phyloP scores from a whole-genome alignment of 2,888 invertebrate genomes.

The Crossocerus cetratus region DNA sequence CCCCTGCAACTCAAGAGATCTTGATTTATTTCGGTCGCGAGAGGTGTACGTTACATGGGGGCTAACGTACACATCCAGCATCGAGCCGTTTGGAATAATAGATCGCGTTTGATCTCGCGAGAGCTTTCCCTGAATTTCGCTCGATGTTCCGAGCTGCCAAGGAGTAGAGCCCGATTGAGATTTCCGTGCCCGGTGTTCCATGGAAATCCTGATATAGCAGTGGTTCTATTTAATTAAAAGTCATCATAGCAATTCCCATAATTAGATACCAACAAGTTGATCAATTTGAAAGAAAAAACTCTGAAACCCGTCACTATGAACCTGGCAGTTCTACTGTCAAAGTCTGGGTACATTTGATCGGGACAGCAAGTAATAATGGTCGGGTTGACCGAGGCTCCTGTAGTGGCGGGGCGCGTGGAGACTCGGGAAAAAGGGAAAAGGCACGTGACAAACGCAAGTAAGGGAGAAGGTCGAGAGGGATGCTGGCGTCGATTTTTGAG shows the following conservation, averaged over 20 bases:
- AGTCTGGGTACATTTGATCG: too few relatives aligned
- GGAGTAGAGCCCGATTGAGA: neutral
- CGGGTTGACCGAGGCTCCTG: neutral
- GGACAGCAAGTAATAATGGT: neutral
- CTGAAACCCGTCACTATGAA: too few relatives aligned
- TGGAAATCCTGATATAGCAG: too few relatives aligned
- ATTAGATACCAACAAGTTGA: too few relatives aligned
- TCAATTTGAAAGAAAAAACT: too few relatives aligned
- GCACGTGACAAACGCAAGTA: conserved; percentile 45
- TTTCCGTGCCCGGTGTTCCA: too few relatives aligned
- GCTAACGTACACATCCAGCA: neutral
- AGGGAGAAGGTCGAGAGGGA: conserved; percentile 21
- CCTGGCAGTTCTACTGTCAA: too few relatives aligned
- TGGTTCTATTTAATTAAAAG: too few relatives aligned
- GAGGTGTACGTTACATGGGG: neutral
- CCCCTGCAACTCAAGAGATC: too few relatives aligned
- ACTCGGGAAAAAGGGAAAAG: conserved; percentile 9
- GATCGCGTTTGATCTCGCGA: neutral
- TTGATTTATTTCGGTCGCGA: too few relatives aligned
- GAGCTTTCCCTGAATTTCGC: neutral
- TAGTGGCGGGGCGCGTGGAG: neutral
- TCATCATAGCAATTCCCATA: too few relatives aligned
- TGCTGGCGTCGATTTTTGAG: conserved; percentile 12
- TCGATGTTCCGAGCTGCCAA: neutral
- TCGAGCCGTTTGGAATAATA: neutral